Evolutionary conservation across 2,113 vertebrate genomes (phyloP).

Genomic region (Piaya cayana): DNA sequence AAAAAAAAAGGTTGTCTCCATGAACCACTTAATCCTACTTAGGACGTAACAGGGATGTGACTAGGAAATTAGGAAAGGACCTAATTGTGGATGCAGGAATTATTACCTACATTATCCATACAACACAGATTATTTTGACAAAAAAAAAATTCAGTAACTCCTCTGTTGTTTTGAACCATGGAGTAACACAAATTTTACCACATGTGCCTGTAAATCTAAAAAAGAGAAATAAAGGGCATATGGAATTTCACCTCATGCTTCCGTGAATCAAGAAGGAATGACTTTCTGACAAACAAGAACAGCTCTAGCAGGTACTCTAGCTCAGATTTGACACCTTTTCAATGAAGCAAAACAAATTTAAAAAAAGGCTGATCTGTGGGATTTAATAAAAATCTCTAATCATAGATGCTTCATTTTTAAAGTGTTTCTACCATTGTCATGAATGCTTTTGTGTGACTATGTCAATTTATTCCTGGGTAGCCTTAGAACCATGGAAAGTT

Average conservation of each 20-base stretch:
- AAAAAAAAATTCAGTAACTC: neutral
- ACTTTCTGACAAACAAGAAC: neutral
- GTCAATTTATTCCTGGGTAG: neutral
- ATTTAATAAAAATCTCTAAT: neutral
- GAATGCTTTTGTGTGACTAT: neutral
- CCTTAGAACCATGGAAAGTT: too few species aligned
- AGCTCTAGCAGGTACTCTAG: neutral
- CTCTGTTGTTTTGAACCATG: neutral
- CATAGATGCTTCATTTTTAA: neutral
- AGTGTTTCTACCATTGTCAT: neutral
- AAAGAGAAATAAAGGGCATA: neutral
- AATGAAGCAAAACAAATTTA: neutral
- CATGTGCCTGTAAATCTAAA: neutral
- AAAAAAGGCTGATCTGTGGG: neutral
- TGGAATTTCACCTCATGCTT: neutral
- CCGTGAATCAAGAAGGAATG: neutral
- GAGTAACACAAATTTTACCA: neutral
- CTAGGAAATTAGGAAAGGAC: neutral
- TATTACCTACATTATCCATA: neutral
- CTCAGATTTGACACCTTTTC: neutral
- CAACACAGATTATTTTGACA: neutral
- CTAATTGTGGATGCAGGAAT: neutral
- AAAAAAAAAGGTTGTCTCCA: neutral
- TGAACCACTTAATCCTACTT: neutral
- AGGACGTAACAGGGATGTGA: neutral